Conservation (phyloP, 1,140 invertebrate species). For the Cotesia typhae region DNA sequence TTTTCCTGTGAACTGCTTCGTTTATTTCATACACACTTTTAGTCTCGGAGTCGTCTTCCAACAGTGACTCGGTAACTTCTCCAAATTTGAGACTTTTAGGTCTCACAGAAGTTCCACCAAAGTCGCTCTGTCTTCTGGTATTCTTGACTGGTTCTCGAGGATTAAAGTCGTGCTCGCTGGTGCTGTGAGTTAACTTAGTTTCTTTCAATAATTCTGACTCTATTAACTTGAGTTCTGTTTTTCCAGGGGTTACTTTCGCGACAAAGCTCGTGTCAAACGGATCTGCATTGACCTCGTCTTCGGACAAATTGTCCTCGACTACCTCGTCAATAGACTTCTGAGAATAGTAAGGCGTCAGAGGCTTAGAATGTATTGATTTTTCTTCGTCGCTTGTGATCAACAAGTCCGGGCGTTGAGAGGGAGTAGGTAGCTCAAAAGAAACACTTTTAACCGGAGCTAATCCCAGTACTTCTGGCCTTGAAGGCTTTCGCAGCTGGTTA, state of each 20-base stretch:
- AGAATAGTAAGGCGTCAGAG: conserved; percentile 81
- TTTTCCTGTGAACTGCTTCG: conserved; percentile 28
- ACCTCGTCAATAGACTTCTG: conserved; percentile 60
- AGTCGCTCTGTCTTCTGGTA: conserved; percentile 48
- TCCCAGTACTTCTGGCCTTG: conserved; percentile 70
- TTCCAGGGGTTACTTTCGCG: conserved; percentile 73
- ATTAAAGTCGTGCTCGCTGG: conserved; percentile 72
- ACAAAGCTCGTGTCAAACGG: conserved; percentile 87
- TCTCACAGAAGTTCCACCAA: conserved; percentile 39
- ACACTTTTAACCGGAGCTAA: conserved; percentile 70
- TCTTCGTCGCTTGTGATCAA: conserved; percentile 70
- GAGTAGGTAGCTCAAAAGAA: conserved; percentile 73
- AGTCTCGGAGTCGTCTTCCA: conserved; percentile 40
- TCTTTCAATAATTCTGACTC: conserved; percentile 72
- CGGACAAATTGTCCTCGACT: conserved; percentile 50
- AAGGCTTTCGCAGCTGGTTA: conserved; percentile 62
- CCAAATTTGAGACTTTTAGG: neutral
- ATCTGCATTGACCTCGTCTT: conserved; percentile 68
- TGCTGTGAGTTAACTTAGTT: conserved; percentile 54
- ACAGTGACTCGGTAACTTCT: conserved; percentile 16
- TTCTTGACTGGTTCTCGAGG: conserved; percentile 57
- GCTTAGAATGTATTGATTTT: conserved; percentile 69
- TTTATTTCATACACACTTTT: conserved; percentile 31
- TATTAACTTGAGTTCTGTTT: conserved; percentile 77
- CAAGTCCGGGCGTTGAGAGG: conserved; percentile 67